Conservation (phyloP, 1,140 invertebrate species). For the Lasaia peninsularis region DNA sequence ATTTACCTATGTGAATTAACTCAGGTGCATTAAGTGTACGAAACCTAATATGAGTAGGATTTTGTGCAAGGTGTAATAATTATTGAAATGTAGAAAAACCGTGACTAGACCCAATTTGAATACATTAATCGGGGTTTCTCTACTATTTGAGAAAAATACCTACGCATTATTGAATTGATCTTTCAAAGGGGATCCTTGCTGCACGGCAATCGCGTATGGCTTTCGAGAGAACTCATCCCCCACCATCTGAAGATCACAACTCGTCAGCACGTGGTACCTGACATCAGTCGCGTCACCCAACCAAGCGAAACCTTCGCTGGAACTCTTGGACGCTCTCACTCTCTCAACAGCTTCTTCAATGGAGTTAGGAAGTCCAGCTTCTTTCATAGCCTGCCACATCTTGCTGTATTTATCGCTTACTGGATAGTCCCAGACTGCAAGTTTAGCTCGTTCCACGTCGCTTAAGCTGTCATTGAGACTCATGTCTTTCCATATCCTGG, state of each 20-base stretch:
- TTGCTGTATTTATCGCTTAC: constrained; percentile 99
- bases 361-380: constrained; percentile 87
- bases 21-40: no score
- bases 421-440: constrained; percentile 99
- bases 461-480: constrained; percentile 94
- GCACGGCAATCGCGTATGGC: constrained; percentile 97
- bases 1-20: no score
- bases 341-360: constrained; percentile 88
- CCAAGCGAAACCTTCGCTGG: constrained; percentile 94
- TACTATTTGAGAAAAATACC: constrained; percentile 56
- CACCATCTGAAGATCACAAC: constrained; percentile 93
- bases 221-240: constrained; percentile 98
- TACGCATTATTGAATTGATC: constrained; percentile 95
- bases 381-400: constrained; percentile 98
- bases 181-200: constrained; percentile 95
- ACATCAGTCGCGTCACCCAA: constrained; percentile 96
- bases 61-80: no score
- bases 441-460: constrained; percentile 92
- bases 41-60: no score
- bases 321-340: constrained; percentile 85
- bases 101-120: no score
- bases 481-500: constrained; percentile 98
- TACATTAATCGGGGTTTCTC: no score
- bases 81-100: no score
- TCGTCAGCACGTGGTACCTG: constrained; percentile 88